A percentile compares a stretch with the other conserved stretches of the same genome.
Conservation (phyloP, 2,888 invertebrate genomes). For the Scrobipalpa costella region DNA sequence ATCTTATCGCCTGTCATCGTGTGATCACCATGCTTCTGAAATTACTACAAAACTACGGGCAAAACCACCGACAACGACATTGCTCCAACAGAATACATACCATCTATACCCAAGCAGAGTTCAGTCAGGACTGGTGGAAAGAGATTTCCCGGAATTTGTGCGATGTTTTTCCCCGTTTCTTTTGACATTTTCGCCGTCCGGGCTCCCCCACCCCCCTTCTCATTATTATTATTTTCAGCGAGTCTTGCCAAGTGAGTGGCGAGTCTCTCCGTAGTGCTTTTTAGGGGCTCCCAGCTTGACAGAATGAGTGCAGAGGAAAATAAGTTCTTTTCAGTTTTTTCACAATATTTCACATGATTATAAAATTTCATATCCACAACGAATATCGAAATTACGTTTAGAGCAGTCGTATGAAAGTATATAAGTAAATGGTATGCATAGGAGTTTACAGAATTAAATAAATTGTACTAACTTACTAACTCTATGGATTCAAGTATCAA, state of each 20-base stretch:
- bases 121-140: conserved; percentile 41
- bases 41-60: background rate
- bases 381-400: too few species aligned
- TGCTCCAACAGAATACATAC: conserved; percentile 7
- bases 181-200: conserved; percentile 54
- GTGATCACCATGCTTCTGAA: background rate
- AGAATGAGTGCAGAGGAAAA: background rate
- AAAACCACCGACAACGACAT: background rate
- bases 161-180: conserved; percentile 52
- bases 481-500: too few species aligned
- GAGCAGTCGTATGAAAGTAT: too few species aligned
- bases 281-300: conserved; percentile 22
- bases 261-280: conserved; percentile 30
- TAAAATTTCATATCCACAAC: background rate
- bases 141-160: conserved; percentile 54
- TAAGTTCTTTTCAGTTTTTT: background rate
- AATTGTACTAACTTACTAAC: too few species aligned
- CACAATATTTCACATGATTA: background rate
- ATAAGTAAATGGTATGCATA: too few species aligned
- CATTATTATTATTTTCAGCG: conserved; percentile 51
- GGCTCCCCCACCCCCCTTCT: conserved; percentile 33
- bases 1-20: too few species aligned
- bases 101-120: conserved; percentile 29
- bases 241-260: conserved; percentile 47
- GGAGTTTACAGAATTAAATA: too few species aligned